Conservation (phyloP, 1,140 invertebrate species). For the Caerostris darwini region DNA sequence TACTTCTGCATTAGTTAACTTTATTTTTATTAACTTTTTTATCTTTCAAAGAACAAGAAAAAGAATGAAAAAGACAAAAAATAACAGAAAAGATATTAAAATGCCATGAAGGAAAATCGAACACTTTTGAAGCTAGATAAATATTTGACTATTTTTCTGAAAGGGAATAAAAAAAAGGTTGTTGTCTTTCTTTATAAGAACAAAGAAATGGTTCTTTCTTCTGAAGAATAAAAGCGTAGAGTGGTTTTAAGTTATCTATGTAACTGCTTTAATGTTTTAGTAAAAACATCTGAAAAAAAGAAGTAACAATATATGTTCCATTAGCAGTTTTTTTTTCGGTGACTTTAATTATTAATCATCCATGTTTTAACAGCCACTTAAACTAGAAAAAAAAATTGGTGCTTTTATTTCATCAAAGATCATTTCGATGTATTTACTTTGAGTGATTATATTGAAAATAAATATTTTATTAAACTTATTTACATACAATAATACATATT, state of each 20-base stretch:
- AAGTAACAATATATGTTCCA: neutral
- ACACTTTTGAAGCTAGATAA: neutral
- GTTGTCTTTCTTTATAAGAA: neutral
- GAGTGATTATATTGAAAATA: too few species aligned
- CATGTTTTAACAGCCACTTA: too few species aligned
- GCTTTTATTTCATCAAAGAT: too few species aligned
- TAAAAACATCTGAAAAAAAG: neutral
- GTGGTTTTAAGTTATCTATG: neutral
- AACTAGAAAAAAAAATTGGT: too few species aligned
- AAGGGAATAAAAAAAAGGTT: neutral
- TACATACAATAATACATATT: too few species aligned
- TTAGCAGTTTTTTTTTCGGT: neutral
- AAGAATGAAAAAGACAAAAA: neutral
- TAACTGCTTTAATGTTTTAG: neutral
- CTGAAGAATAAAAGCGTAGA: neutral
- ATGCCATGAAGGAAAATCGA: neutral
- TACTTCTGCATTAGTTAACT: neutral
- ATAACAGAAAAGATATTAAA: neutral
- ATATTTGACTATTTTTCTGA: neutral
- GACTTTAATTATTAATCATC: too few species aligned
- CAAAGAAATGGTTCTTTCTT: neutral
- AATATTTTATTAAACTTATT: too few species aligned
- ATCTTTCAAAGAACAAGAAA: neutral
- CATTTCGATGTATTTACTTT: too few species aligned
- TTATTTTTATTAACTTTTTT: neutral